A percentile compares a stretch with the other conserved stretches of the same genome.
Conservation (phyloP, 2,113 vertebrate genomes). For the Drymodes brunneopygia region DNA sequence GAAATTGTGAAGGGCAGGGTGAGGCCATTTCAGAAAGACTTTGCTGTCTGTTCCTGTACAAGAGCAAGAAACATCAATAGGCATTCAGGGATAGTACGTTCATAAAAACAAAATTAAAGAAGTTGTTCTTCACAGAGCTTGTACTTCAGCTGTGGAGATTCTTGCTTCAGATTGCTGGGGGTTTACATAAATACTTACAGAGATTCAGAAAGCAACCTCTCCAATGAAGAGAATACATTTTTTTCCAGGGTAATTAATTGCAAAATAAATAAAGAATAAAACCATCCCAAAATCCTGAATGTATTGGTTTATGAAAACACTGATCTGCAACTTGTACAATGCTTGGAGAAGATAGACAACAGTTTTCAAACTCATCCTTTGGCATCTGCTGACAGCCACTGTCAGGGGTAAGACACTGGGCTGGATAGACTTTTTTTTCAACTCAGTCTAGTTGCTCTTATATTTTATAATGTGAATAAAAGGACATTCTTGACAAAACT, state of each 20-base stretch:
- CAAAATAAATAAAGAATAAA: neutral
- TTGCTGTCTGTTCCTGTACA: neutral
- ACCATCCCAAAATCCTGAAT: rapidly evolving
- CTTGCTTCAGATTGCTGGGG: neutral
- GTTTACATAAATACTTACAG: neutral
- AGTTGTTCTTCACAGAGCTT: neutral
- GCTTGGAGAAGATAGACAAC: neutral
- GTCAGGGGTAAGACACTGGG: neutral
- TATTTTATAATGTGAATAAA: neutral
- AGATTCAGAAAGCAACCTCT: neutral
- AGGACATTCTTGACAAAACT: neutral
- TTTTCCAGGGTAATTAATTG: neutral
- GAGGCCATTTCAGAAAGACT: neutral
- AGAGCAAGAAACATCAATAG: neutral
- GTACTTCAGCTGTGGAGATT: neutral
- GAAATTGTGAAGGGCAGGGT: neutral
- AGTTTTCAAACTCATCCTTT: neutral
- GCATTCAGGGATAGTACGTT: neutral
- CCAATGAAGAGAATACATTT: neutral
- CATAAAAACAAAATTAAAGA: neutral
- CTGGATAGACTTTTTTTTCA: neutral
- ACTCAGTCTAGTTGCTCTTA: neutral
- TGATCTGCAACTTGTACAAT: neutral
- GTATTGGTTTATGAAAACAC: neutral
- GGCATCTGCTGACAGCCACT: neutral